Evolutionary conservation across 2,888 invertebrate species (phyloP), one percentile per base, ranked within the genome.

Genomic region (Blera fallax): DNA sequence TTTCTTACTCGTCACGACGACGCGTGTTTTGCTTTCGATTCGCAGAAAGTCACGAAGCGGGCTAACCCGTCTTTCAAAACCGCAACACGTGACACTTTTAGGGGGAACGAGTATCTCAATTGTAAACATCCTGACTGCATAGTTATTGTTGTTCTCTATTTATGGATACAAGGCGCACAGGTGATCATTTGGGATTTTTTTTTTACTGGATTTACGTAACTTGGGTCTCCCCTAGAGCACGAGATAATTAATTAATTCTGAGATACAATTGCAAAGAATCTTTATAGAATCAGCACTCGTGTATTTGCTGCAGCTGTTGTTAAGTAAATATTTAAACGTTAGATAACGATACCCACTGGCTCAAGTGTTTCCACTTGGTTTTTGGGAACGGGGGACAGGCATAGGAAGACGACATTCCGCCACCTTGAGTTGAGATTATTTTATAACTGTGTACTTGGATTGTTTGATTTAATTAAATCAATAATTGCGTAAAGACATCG

Each of bases 321-420:
- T 50, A 11, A 7, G 62, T 64, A 70, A 76, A 81, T 65, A 70
- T 82, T 82, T 70, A 52, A 24, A 34, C 29, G 14, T 70, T 52
- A 54, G 69, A 76, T 69, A 81, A 76, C 48, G 34, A 40, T 6
- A 37, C 8, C 56, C 69, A 32, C 14, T 27, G 11, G 60, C 62
- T 60, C 43, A 60, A 62, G 81, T 74, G 74, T 50, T 69, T 52
- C 32, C 50, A 52, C 45, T 67, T 74, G 64, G 60, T 50, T 50
- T 67, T 50, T 50, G 29, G 45, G 4, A 43, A 11, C n/a, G n/a
- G n/a, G 34, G 14, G 24, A 24, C 24, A 29, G 3, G 27, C n/a
- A 16, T 4, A 24, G 2, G 10, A 50, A 24, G 50, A 5, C 11
- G 24, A 48, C 24, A n/a, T 34, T 18, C 56, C 56, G 14, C 14